Evolutionary conservation across 1,140 invertebrate genomes (phyloP).

Genomic region (Atta texana): DNA sequence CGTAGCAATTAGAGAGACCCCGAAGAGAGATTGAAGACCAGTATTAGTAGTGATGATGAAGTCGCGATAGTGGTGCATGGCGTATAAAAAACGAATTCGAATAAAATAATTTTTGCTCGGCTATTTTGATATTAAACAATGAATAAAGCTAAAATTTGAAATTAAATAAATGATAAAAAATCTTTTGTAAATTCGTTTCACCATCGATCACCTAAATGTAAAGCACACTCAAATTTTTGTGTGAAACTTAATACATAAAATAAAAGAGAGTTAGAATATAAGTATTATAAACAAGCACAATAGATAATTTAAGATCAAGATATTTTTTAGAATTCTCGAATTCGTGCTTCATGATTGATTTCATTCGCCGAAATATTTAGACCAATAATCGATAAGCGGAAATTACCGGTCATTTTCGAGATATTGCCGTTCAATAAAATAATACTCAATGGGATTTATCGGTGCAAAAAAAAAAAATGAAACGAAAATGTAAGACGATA

Average conservation of each 20-base stretch:
- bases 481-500: constrained; percentile 1
- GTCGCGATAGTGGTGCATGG: background rate
- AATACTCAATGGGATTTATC: constrained; percentile 27
- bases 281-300: background rate
- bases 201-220: background rate
- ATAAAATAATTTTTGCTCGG: background rate
- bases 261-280: background rate
- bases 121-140: background rate
- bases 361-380: background rate
- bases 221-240: background rate
- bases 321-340: background rate
- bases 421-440: constrained; percentile 32
- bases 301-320: background rate
- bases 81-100: background rate
- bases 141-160: background rate
- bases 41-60: background rate
- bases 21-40: constrained; percentile 46
- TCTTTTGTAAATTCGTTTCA: background rate
- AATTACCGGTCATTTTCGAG: background rate
- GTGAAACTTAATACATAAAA: background rate
- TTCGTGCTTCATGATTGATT: background rate
- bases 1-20: constrained; percentile 32
- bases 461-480: background rate
- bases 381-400: constrained; percentile 22
- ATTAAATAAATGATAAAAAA: background rate